Percentiles rank a stretch among this genome's conserved stretches.
These are phyloP conservation scores for Romanogobio albipinnatus DNA, from an alignment of 2,113 vertebrate species.

Conservation along the genomic window DNA sequence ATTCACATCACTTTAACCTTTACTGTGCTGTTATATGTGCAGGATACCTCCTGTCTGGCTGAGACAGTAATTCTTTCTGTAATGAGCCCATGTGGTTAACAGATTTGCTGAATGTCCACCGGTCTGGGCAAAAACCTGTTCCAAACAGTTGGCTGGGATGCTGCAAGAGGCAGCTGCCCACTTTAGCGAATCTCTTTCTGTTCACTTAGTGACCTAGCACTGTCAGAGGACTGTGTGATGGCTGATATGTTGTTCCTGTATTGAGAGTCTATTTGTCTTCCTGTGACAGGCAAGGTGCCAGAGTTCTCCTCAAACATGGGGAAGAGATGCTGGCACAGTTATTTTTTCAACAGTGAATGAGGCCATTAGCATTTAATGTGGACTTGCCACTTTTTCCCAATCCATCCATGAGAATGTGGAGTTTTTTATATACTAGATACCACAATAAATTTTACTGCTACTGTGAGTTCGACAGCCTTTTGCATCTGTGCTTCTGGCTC, in stretches of 20 bases:
- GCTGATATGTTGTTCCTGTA: slow-evolving; percentile 43
- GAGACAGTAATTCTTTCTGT: slow-evolving; percentile 29
- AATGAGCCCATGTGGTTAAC: slow-evolving; percentile 50
- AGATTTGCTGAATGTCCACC: slow-evolving; percentile 42
- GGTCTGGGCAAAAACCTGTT: slow-evolving; percentile 54
- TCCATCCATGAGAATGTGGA: neutral
- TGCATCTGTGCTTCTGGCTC: neutral
- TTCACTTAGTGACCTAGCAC: slow-evolving; percentile 47
- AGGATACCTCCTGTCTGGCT: slow-evolving; percentile 16
- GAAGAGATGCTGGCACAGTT: slow-evolving; percentile 8
- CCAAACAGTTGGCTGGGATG: slow-evolving; percentile 50
- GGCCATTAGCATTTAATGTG: slow-evolving; percentile 10
- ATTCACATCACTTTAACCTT: slow-evolving; percentile 32
- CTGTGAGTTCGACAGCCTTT: neutral
- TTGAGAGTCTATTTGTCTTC: slow-evolving; percentile 52
- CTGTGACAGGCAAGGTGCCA: slow-evolving; percentile 42
- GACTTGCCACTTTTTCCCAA: slow-evolving; percentile 4
- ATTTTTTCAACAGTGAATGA: slow-evolving; percentile 15
- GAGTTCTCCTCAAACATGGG: slow-evolving; percentile 37
- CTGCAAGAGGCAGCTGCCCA: slow-evolving; percentile 42
- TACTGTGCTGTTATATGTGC: neutral
- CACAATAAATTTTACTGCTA: neutral
- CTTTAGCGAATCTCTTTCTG: slow-evolving; percentile 23
- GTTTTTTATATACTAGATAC: neutral
- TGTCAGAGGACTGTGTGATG: slow-evolving; percentile 43